Evolutionary conservation across 2,888 invertebrate genomes (phyloP), one percentile per base, ranked within the genome.

Genomic region (Dyspetes luteomarginatus): DNA sequence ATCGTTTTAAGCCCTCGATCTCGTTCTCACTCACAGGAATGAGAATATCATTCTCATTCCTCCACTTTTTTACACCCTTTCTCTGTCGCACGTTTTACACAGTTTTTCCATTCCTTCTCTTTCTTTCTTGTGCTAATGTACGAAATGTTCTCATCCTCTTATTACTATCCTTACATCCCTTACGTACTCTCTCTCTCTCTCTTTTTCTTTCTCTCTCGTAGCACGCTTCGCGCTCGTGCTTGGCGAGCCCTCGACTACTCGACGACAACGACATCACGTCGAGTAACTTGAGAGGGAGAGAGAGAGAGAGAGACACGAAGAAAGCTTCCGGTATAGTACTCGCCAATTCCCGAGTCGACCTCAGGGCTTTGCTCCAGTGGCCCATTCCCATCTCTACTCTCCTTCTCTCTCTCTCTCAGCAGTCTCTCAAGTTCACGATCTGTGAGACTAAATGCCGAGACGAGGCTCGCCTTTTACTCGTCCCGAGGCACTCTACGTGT

Each of bases 311-410:
- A 55, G n/a, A 26, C n/a, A n/a, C n/a, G n/a, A 9, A n/a, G 45
- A 43, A 64, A 72, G 62, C 69, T 65, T 65, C 73, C 67, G 74
- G 77, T 50, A 5, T 1, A 1, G 1, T 0, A 65, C 64, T 67
- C 48, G 74, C 60, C 62, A 52, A 67, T 28, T 52, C 56, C 43
- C 55, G 22, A 43, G 36, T 64, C 82, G 81, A 81, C 83, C 82
- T 83, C 73, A 80, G 85, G 85, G 83, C 78, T 78, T 82, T 85
- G 85, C 82, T 85, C 86, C 82, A 87, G 80, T 87, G 85, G 81
- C 85, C 84, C 84, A 82, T 84, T 85, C 85, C 78, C 81, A 5
- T 45, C 48, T 55, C 43, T 58, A 48, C 43, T 48, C 73, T 17
- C 62, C 36, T 52, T 78, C 7, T 48, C 75, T 24, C 62, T 50